phyloP scores from a whole-genome alignment of 2,797 vertebrate genomes.

The Gallinago nigripennis region DNA sequence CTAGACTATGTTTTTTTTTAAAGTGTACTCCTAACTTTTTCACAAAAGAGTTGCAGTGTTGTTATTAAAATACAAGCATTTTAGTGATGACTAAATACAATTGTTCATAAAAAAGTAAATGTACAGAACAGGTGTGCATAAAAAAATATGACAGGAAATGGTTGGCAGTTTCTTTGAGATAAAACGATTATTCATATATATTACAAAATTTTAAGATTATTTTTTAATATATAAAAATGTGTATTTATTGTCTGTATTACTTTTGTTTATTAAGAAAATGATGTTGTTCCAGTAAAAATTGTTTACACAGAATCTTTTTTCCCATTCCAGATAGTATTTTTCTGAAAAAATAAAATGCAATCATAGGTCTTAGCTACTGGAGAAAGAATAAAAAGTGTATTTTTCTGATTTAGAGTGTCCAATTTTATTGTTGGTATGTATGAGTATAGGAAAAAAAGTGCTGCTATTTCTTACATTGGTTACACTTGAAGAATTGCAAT shows the following conservation, averaged over 20 bases:
- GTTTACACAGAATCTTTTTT: neutral
- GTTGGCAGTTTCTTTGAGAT: conserved; percentile 1
- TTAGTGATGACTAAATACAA: conserved; percentile 17
- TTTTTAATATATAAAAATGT: conserved; percentile 2
- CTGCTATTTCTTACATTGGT: neutral
- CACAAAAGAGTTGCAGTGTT: neutral
- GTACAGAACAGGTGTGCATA: neutral
- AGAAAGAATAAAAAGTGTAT: neutral
- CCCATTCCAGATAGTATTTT: neutral
- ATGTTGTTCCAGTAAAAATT: neutral
- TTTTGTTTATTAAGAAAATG: conserved; percentile 2
- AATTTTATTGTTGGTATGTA: neutral
- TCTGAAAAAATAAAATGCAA: neutral
- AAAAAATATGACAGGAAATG: neutral
- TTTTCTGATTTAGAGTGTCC: neutral
- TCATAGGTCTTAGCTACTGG: neutral
- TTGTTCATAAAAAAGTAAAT: neutral
- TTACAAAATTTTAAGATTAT: conserved; percentile 30
- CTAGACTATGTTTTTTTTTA: conserved; percentile 2
- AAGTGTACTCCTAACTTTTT: conserved; percentile 25
- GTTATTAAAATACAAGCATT: conserved; percentile 15
- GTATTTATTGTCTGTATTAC: neutral
- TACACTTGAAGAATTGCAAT: neutral
- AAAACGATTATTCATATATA: conserved; percentile 42
- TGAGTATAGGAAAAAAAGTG: neutral